Percentiles rank a stretch among this genome's conserved stretches.
These are phyloP conservation scores for Enteromius argenteus DNA, from an alignment of 2,797 vertebrate genomes.

Conservation along the genomic window DNA sequence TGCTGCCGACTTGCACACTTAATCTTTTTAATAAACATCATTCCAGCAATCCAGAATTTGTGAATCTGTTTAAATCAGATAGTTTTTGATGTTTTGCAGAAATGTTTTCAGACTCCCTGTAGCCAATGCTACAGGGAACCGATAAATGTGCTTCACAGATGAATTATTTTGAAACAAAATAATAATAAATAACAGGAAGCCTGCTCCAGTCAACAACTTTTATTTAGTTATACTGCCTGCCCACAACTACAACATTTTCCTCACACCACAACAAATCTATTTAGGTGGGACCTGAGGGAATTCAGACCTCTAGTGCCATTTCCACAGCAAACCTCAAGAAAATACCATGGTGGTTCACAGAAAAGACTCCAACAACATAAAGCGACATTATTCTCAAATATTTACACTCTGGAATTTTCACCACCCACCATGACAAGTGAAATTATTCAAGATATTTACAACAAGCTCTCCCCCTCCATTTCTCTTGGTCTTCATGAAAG, in stretches of 20 bases:
- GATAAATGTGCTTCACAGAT: not conserved
- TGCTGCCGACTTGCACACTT: not conserved
- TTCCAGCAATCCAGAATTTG: not conserved
- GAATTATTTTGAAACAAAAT: not conserved
- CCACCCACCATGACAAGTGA: conserved; percentile 40
- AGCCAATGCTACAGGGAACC: not conserved
- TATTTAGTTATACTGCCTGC: not conserved
- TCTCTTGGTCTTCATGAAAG: conserved; percentile 8
- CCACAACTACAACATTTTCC: not conserved
- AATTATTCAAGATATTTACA: conserved; percentile 38
- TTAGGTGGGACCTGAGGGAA: not conserved
- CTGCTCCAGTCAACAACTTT: not conserved
- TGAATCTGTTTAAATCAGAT: not conserved
- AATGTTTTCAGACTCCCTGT: conserved; percentile 6
- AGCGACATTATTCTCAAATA: conserved; percentile 45
- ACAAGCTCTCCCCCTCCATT: conserved; percentile 31
- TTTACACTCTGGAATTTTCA: conserved; percentile 35
- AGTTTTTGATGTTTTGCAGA: not conserved
- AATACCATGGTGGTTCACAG: not conserved
- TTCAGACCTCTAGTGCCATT: not conserved
- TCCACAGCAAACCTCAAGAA: conserved; percentile 11
- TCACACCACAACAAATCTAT: not conserved
- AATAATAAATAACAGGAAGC: not conserved
- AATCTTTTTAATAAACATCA: not conserved
- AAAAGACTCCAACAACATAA: not conserved